These are phyloP conservation scores for Polypedilum vanderplanki DNA, from an alignment of 1,140 invertebrate genomes.

Conservation along the genomic window DNA sequence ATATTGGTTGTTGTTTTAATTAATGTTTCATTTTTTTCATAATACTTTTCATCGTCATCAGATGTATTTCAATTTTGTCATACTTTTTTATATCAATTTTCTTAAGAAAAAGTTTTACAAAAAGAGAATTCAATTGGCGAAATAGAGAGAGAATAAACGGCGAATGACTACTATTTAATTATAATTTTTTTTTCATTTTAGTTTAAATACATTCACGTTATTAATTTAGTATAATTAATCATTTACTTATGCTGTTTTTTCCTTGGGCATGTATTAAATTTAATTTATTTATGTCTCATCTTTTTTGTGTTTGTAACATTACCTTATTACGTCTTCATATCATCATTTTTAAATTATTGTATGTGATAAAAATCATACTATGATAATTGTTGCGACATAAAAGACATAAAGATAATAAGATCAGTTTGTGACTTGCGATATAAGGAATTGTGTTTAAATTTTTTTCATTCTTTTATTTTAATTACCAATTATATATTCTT, in stretches of 20 bases:
- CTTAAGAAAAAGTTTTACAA: constrained; percentile 2
- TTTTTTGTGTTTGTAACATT: neutral
- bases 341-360: neutral
- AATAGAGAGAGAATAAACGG: constrained; percentile 4
- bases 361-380: neutral
- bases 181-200: constrained; percentile 22
- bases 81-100: neutral
- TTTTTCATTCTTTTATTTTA: neutral
- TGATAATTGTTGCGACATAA: too few relatives aligned
- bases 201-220: constrained; percentile 25
- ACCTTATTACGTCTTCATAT: neutral
- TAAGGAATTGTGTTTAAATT: too few relatives aligned
- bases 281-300: neutral
- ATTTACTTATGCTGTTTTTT: constrained; percentile 8
- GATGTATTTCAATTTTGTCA: neutral
- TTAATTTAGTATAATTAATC: constrained; percentile 28
- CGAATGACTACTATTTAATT: constrained; percentile 19
- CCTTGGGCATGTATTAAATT: neutral
- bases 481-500: neutral
- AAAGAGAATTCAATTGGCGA: neutral
- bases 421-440: too few relatives aligned
- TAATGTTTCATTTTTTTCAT: neutral
- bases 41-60: neutral
- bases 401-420: too few relatives aligned
- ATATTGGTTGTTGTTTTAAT: neutral